A percentile compares a stretch with the other conserved stretches of the same genome.
phyloP scores from a whole-genome alignment of 2,797 vertebrate species.

The Lagodon rhomboides region DNA sequence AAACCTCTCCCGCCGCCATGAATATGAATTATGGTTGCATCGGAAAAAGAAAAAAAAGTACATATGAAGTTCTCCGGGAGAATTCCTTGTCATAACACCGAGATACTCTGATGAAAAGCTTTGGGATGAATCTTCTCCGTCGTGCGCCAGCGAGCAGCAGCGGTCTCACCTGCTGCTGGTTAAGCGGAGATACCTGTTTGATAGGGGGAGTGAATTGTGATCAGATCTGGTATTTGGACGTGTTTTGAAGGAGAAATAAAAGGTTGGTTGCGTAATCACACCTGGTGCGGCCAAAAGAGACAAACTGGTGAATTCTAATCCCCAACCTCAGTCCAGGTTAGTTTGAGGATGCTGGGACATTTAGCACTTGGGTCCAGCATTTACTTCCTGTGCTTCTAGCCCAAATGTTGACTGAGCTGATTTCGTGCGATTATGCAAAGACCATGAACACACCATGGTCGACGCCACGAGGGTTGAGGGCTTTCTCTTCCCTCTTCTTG shows the following conservation, averaged over 20 bases:
- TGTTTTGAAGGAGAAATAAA: slow-evolving; percentile 33
- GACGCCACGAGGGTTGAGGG: neutral
- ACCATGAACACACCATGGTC: neutral
- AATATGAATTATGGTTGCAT: slow-evolving; percentile 24
- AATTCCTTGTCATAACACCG: neutral
- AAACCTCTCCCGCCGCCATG: neutral
- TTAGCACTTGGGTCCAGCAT: slow-evolving; percentile 9
- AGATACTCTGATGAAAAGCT: slow-evolving; percentile 1
- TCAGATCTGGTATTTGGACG: neutral
- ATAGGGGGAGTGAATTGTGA: slow-evolving; percentile 1
- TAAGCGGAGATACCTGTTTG: slow-evolving; percentile 11
- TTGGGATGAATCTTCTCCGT: neutral
- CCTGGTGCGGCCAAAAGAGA: neutral
- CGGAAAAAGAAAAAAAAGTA: slow-evolving; percentile 16
- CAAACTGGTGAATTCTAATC: slow-evolving; percentile 7
- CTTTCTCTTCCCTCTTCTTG: neutral
- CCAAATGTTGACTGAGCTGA: slow-evolving; percentile 21
- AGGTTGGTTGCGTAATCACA: slow-evolving; percentile 8
- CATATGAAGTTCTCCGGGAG: slow-evolving; percentile 17
- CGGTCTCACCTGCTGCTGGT: slow-evolving; percentile 35
- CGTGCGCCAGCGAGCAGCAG: neutral
- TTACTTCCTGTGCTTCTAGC: neutral
- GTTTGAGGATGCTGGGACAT: slow-evolving; percentile 1
- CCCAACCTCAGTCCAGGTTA: slow-evolving; percentile 9
- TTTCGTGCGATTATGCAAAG: slow-evolving; percentile 19